Evolutionary conservation across 2,888 invertebrate species (phyloP).

Genomic region (Pammene aurita): DNA sequence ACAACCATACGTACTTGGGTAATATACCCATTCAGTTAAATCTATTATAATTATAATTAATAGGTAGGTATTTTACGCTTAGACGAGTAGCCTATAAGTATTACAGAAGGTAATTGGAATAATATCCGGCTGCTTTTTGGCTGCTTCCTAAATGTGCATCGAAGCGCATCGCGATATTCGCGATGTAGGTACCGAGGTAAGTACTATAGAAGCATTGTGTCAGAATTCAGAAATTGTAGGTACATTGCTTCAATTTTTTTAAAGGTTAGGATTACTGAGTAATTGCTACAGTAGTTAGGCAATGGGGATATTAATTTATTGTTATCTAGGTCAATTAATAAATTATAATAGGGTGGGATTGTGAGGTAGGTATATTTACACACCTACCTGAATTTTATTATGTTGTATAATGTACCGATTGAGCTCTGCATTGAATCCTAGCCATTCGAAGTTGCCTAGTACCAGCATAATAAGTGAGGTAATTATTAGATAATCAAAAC

Average conservation of each 20-base stretch:
- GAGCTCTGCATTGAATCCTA: constrained; percentile 1
- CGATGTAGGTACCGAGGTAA: no score
- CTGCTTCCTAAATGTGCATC: constrained; percentile 43
- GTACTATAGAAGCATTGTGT: constrained; percentile 8
- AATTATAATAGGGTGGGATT: not conserved
- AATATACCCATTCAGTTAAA: no score
- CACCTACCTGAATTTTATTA: not conserved
- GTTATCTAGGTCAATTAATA: not conserved
- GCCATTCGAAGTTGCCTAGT: not conserved
- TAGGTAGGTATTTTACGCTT: no score
- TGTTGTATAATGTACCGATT: not conserved
- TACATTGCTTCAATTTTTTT: not conserved
- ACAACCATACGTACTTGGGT: no score
- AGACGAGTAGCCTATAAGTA: no score
- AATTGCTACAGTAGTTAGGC: not conserved
- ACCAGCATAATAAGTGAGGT: constrained; percentile 10
- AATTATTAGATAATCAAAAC: constrained; percentile 16
- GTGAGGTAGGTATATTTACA: not conserved
- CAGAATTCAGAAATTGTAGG: no score
- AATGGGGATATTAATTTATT: not conserved
- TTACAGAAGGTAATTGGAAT: no score
- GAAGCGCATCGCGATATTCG: constrained; percentile 46
- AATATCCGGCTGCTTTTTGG: not conserved
- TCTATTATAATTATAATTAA: no score
- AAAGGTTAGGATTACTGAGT: not conserved